Percentiles rank a stretch among this genome's conserved stretches.
Conservation (phyloP, 2,113 vertebrate species). For the Pyxicephalus adspersus region DNA sequence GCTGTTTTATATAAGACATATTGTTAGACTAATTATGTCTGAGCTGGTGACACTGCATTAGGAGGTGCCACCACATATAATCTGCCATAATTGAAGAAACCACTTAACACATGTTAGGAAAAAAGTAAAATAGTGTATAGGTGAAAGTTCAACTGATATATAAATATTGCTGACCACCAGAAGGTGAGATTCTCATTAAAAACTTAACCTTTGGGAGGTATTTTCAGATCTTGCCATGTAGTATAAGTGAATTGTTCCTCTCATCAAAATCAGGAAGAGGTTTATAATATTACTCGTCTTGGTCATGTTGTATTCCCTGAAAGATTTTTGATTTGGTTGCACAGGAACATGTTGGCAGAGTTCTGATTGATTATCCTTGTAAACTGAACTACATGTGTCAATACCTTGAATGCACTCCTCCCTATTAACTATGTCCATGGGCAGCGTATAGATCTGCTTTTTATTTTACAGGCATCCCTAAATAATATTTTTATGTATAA, state of each 20-base stretch:
- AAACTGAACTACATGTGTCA: constrained; percentile 1
- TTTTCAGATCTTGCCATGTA: not conserved
- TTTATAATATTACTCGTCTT: not conserved
- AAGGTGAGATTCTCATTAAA: constrained; percentile 13
- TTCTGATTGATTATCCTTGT: constrained; percentile 22
- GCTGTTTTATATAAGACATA: not conserved
- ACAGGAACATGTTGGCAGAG: constrained; percentile 4
- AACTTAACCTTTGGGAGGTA: constrained; percentile 12
- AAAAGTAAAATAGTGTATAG: not conserved
- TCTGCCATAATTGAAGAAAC: constrained; percentile 3
- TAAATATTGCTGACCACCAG: not conserved
- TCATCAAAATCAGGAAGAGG: not conserved
- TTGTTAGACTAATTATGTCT: constrained; percentile 30
- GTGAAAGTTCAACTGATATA: not conserved
- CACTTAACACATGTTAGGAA: constrained; percentile 24
- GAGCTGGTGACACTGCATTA: constrained; percentile 4
- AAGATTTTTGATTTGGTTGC: constrained; percentile 3
- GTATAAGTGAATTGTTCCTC: not conserved
- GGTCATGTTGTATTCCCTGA: not conserved
- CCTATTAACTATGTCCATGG: not conserved
- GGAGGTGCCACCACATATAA: constrained; percentile 13
- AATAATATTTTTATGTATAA: not conserved
- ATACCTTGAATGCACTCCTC: not conserved
- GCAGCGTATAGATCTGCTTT: not conserved
- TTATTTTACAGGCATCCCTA: not conserved